phyloP scores from a whole-genome alignment of 1,140 invertebrate species.

The Ceratina calcarata region DNA sequence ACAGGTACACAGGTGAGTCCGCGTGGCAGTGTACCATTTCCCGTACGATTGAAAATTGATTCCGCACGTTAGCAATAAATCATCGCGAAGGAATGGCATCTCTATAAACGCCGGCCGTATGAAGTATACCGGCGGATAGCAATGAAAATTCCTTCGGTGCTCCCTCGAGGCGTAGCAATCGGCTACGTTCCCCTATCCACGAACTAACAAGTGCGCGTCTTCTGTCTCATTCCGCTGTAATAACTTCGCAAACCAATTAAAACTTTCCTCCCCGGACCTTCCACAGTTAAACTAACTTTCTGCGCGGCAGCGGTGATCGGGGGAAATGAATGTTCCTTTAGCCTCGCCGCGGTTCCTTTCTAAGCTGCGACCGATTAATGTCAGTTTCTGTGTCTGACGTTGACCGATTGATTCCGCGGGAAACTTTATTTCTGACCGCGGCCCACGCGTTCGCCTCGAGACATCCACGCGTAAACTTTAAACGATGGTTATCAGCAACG shows the following conservation, averaged over 20 bases:
- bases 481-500: constrained; percentile 22
- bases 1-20: constrained; percentile 89
- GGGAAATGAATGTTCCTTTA: constrained; percentile 51
- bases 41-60: constrained; percentile 52
- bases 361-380: constrained; percentile 44
- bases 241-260: constrained; percentile 58
- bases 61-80: too few relatives aligned
- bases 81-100: constrained; percentile 84
- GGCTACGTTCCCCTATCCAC: constrained; percentile 9
- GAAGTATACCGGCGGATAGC: background rate
- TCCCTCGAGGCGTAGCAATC: constrained; percentile 18
- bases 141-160: constrained; percentile 20
- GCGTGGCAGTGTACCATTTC: constrained; percentile 81
- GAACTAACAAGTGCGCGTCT: constrained; percentile 46
- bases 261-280: constrained; percentile 47
- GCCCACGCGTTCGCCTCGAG: background rate
- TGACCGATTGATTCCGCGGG: constrained; percentile 41
- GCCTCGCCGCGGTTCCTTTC: constrained; percentile 40
- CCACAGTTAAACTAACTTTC: constrained; percentile 55
- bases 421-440: constrained; percentile 34
- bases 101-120: background rate
- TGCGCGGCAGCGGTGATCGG: constrained; percentile 35
- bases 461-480: constrained; percentile 24
- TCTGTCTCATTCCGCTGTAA: constrained; percentile 55
- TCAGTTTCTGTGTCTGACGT: constrained; percentile 51